Evolutionary conservation across 2,797 vertebrate species (phyloP), one percentile per base, ranked within the genome.

Genomic region (Sebastes iracundus): DNA sequence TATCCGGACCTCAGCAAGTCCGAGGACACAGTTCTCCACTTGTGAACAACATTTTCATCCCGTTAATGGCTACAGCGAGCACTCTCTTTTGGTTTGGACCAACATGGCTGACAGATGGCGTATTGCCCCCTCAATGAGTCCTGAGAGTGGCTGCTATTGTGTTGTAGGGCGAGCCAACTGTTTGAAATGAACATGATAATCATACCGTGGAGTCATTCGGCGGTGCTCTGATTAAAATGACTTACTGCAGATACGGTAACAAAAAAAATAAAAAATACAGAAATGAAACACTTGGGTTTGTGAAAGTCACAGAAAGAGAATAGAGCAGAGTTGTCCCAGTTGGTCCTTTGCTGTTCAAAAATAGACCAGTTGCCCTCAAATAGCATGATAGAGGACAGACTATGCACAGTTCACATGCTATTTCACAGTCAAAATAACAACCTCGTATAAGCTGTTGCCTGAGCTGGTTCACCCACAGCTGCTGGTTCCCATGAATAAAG

Each of bases 81-180:
- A 46, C 88, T 85, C 79, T 88, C 46, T 79, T 87, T 82, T 77
- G 52, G 38, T 90, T 86, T 80, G 68, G 87, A 86, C 82, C 87
- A 83, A 90, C 82, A 73, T 86, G 88, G 82, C 76, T 82, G 88
- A 90, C 92, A 94, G 92, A 90, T 92, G 93, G 91, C 53, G 28
- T 72, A 85, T 92, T 85, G 83, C 70, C 81, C 79, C 83, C 78
- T 87, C 66, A 77, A 87, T 82, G 89, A 82, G 81, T 85, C 85
- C 84, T 66, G 61, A 85, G 86, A 87, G 88, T 81, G 78, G 78
- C 71, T 84, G 84, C 86, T 87, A 88, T 88, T 91, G 81, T 89
- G 80, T 84, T 77, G 82, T 64, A 75, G 71, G 64, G 74, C 66
- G 22, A 81, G 89, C 87, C 88, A 89, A 92, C 89, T 88, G 87